Evolutionary conservation across 2,888 invertebrate species (phyloP).

Genomic region (Ochropleura plecta): DNA sequence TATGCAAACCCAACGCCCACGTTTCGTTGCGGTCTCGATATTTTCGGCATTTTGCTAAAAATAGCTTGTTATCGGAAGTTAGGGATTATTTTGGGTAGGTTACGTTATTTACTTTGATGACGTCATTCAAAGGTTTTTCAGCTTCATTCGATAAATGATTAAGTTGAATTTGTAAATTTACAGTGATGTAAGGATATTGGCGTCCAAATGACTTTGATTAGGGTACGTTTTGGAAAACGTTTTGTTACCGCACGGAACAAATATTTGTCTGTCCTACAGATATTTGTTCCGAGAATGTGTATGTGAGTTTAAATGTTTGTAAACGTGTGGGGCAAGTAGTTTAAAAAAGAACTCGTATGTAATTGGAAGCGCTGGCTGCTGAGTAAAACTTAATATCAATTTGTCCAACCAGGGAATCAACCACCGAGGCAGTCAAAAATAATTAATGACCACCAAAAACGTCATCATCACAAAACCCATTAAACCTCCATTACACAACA

Average conservation of each 20-base stretch:
- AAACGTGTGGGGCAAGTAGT: too few species aligned
- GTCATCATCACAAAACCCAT: constrained; percentile 5
- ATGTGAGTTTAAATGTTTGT: too few species aligned
- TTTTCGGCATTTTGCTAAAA: constrained; percentile 31
- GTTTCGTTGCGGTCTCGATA: constrained; percentile 28
- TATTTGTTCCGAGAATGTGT: too few species aligned
- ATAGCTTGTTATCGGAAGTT: not conserved
- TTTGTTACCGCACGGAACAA: not conserved
- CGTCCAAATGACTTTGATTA: not conserved
- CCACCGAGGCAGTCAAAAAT: not conserved
- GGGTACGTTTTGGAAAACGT: not conserved
- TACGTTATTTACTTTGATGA: not conserved
- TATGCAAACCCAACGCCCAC: constrained; percentile 25
- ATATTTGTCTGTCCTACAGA: too few species aligned
- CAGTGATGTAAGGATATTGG: not conserved
- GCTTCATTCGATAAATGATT: not conserved
- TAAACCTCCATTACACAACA: constrained; percentile 5
- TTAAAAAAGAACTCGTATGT: too few species aligned
- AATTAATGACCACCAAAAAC: constrained; percentile 4
- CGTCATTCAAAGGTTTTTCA: not conserved
- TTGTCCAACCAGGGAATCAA: too few species aligned
- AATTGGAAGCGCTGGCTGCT: too few species aligned
- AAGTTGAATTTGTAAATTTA: not conserved
- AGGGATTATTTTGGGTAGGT: not conserved
- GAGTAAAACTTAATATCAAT: too few species aligned